A percentile compares a stretch with the other conserved stretches of the same genome.
Evolutionary conservation across 30 jellyfish, hydroid and myxozoan species (phyloP).

Genomic region (Aurelia sp.): DNA sequence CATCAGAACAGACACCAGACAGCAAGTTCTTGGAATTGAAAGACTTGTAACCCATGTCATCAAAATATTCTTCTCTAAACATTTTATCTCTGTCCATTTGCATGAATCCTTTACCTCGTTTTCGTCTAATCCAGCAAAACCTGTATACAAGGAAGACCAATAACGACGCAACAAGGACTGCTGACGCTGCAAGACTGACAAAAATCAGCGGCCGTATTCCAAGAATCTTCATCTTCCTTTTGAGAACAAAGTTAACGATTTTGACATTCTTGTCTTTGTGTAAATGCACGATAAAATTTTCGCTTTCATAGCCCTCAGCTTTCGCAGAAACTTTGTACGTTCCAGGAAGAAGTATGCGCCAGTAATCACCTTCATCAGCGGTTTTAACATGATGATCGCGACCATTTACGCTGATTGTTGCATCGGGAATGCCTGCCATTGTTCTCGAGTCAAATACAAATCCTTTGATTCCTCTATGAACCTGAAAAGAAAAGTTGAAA

Average conservation of each 20-base stretch:
- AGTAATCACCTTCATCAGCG: slow-evolving; percentile 89
- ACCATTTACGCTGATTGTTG: slow-evolving; percentile 71
- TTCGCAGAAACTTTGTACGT: slow-evolving; percentile 84
- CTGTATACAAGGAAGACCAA: slow-evolving; percentile 51
- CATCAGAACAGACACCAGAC: slow-evolving; percentile 76
- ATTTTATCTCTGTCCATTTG: slow-evolving; percentile 32
- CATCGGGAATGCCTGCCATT: slow-evolving; percentile 79
- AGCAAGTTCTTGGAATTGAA: slow-evolving; percentile 68
- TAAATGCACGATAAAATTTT: slow-evolving; percentile 68
- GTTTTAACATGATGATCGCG: slow-evolving; percentile 82
- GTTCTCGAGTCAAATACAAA: slow-evolving; percentile 76
- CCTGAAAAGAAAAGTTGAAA: slow-evolving; percentile 45
- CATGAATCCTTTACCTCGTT: slow-evolving; percentile 57
- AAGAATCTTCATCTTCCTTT: slow-evolving; percentile 52
- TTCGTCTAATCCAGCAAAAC: slow-evolving; percentile 56
- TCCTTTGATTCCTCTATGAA: slow-evolving; percentile 92
- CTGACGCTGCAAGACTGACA: slow-evolving; percentile 78
- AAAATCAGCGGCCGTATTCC: slow-evolving; percentile 81
- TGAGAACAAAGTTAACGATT: slow-evolving; percentile 68
- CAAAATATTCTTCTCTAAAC: slow-evolving; percentile 73
- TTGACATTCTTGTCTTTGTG: slow-evolving; percentile 64
- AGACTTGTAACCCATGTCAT: slow-evolving; percentile 70
- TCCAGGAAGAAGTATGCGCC: slow-evolving; percentile 96
- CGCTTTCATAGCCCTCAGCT: slow-evolving; percentile 79
- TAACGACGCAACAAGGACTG: slow-evolving; percentile 64